phyloP scores from a whole-genome alignment of 2,113 vertebrate genomes.

The Coptodon rendalli region DNA sequence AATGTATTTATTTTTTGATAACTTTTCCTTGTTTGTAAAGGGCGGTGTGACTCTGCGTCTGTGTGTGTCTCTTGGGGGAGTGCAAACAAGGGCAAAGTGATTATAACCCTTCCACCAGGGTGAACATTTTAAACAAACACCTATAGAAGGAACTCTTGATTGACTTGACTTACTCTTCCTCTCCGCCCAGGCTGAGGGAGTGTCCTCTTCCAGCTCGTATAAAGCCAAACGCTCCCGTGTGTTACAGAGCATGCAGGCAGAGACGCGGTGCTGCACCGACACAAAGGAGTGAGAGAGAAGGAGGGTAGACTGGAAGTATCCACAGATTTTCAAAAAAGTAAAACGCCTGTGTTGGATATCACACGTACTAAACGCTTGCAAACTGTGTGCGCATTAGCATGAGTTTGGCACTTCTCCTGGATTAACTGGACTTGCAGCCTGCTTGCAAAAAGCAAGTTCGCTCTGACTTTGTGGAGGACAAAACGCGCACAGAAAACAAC shows the following conservation, averaged over 20 bases:
- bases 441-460: conserved; percentile 44
- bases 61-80: background rate
- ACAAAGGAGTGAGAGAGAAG: background rate
- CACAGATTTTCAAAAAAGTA: background rate
- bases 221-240: conserved; percentile 71
- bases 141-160: conserved; percentile 63
- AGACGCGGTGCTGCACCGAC: background rate
- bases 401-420: conserved; percentile 8
- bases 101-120: conserved; percentile 36
- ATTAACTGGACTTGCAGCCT: conserved; percentile 16
- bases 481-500: background rate
- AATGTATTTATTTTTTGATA: conserved; percentile 24
- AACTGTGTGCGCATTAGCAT: background rate
- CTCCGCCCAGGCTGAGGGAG: conserved; percentile 46
- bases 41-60: background rate
- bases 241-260: background rate
- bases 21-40: background rate
- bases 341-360: background rate
- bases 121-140: conserved; percentile 67
- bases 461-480: conserved; percentile 3
- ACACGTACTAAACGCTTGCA: background rate
- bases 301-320: background rate
- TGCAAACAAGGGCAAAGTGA: conserved; percentile 12
- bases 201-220: conserved; percentile 58
- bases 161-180: conserved; percentile 42